These are phyloP conservation scores for Saxicola maurus DNA, from an alignment of 2,797 vertebrate species.

Conservation along the genomic window DNA sequence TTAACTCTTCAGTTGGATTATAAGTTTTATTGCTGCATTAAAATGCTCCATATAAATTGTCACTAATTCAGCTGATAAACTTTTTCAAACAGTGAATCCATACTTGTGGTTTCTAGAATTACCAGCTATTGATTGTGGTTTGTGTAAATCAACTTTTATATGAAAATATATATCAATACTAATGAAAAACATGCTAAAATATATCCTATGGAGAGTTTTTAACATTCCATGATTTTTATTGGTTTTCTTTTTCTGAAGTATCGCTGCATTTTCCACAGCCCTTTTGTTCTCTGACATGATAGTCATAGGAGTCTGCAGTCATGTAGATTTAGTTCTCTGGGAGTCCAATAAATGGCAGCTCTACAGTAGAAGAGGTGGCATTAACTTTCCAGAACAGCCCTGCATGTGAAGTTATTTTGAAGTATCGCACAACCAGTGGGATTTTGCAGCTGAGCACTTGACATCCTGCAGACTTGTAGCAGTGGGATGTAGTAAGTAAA, in stretches of 20 bases:
- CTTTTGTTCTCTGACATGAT: not conserved
- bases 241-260: not conserved
- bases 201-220: not conserved
- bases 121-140: not conserved
- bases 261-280: not conserved
- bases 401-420: rapidly evolving
- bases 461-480: not conserved
- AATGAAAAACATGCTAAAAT: not conserved
- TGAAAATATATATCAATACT: not conserved
- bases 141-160: not conserved
- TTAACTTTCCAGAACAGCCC: not conserved
- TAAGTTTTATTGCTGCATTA: not conserved
- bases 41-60: not conserved
- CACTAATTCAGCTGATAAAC: not conserved
- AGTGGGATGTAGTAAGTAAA: not conserved
- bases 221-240: not conserved
- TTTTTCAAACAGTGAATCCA: not conserved
- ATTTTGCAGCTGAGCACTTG: not conserved
- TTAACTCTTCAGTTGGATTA: not conserved
- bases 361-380: not conserved
- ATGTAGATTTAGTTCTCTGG: not conserved
- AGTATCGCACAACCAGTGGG: not conserved
- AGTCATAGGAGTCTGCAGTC: not conserved
- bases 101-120: not conserved
- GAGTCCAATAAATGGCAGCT: not conserved